Evolutionary conservation across 2,797 vertebrate genomes (phyloP).

Genomic region (Cetoscarus ocellatus): DNA sequence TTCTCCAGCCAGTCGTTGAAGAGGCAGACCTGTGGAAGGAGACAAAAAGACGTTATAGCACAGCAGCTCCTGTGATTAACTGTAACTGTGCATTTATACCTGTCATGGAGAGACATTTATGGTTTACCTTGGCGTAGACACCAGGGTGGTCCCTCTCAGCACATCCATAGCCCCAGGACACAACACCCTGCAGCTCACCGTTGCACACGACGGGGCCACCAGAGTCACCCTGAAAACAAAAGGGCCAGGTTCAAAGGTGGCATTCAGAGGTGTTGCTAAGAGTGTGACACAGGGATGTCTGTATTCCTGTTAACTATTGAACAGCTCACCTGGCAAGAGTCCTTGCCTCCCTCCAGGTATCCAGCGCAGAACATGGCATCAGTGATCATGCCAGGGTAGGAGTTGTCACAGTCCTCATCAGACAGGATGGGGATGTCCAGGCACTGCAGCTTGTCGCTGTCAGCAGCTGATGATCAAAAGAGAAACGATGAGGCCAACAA

Average conservation of each 20-base stretch:
- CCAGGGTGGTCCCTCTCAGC: constrained; percentile 76
- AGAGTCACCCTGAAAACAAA: constrained; percentile 81
- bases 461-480: constrained; percentile 40
- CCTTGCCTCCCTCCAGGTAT: constrained; percentile 75
- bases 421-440: constrained; percentile 74
- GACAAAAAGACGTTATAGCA: neutral
- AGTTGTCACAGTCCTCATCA: constrained; percentile 45
- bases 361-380: constrained; percentile 73
- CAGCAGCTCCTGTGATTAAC: too few species aligned
- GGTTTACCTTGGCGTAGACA: constrained; percentile 78
- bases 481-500: neutral
- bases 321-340: constrained; percentile 71
- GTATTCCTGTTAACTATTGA: too few species aligned
- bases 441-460: constrained; percentile 70
- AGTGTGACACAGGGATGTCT: neutral
- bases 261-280: neutral
- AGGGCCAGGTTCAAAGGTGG: too few species aligned
- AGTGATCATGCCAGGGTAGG: constrained; percentile 75
- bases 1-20: constrained; percentile 58
- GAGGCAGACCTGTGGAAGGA: constrained; percentile 59
- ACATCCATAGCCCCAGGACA: constrained; percentile 86
- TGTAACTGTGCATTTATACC: neutral
- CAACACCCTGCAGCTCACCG: constrained; percentile 82
- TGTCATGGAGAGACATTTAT: neutral
- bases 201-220: constrained; percentile 85